Percentiles rank a stretch among this genome's conserved stretches.
Evolutionary conservation across 2,113 vertebrate genomes (phyloP).

Genomic region (Amphiprion percula): DNA sequence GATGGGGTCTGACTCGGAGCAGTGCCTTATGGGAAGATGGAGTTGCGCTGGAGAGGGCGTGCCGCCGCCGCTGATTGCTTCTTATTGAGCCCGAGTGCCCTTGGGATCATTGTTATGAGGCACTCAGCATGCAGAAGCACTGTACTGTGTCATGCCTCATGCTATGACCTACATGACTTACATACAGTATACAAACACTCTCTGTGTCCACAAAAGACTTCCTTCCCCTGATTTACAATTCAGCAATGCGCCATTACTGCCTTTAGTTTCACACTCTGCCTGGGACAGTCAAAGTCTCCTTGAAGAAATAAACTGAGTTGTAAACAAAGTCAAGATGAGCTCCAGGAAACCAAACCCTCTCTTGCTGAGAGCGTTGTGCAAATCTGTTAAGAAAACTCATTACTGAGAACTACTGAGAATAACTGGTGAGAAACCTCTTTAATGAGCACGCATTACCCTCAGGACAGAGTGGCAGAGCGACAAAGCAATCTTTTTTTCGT

Average conservation of each 20-base stretch:
- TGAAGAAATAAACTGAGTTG: constrained; percentile 35
- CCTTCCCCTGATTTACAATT: constrained; percentile 16
- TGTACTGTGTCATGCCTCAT: constrained; percentile 39
- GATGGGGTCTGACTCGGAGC: constrained; percentile 72
- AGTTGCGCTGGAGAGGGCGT: constrained; percentile 54
- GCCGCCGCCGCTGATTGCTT: constrained; percentile 73
- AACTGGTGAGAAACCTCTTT: constrained; percentile 67
- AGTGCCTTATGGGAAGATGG: constrained; percentile 73
- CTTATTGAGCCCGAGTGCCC: constrained; percentile 76
- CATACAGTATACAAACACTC: constrained; percentile 17
- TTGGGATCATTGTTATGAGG: constrained; percentile 60
- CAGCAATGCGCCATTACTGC: constrained; percentile 9
- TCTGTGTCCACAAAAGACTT: background rate
- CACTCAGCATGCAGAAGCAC: constrained; percentile 52
- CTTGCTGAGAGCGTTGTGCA: background rate
- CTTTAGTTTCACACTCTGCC: constrained; percentile 9
- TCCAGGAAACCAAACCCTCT: constrained; percentile 43
- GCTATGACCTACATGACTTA: constrained; percentile 63
- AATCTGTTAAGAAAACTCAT: constrained; percentile 54
- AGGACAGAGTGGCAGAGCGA: constrained; percentile 55
- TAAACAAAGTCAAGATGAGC: constrained; percentile 44
- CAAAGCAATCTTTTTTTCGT: constrained; percentile 41
- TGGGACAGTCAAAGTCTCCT: constrained; percentile 26
- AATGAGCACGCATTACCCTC: constrained; percentile 61
- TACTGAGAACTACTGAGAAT: constrained; percentile 49